phyloP scores from a whole-genome alignment of 2,113 vertebrate species.

The Lota lota region DNA sequence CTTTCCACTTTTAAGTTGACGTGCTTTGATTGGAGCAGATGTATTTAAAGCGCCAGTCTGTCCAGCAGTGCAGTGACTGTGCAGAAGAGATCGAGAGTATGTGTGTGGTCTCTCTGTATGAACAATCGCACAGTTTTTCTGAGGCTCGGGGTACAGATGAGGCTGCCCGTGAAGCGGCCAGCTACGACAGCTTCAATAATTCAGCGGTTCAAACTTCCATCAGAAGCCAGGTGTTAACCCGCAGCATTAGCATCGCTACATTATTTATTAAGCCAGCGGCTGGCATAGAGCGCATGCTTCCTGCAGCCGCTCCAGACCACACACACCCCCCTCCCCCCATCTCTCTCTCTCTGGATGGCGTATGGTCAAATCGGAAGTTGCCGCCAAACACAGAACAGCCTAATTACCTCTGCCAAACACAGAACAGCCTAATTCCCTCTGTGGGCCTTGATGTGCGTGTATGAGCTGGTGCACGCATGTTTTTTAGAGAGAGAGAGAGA shows the following conservation, averaged over 20 bases:
- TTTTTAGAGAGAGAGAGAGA: too few species aligned
- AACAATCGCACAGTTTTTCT: constrained; percentile 40
- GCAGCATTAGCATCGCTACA: constrained; percentile 74
- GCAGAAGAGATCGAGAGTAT: too few species aligned
- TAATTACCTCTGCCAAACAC: constrained; percentile 9
- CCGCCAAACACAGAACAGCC: constrained; percentile 8
- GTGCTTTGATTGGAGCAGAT: constrained; percentile 29
- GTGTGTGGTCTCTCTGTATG: not conserved
- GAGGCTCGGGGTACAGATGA: constrained; percentile 49
- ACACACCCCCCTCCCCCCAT: too few species aligned
- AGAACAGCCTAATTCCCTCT: not conserved
- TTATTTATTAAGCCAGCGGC: constrained; percentile 77
- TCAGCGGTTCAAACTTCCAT: constrained; percentile 75
- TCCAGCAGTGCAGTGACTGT: too few species aligned
- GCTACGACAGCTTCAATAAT: constrained; percentile 80
- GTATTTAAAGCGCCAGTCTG: not conserved
- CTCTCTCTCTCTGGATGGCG: constrained; percentile 32
- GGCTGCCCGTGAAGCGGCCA: constrained; percentile 63
- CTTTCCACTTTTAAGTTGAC: constrained; percentile 24
- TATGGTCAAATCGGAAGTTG: constrained; percentile 52
- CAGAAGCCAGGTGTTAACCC: constrained; percentile 73
- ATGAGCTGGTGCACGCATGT: constrained; percentile 7
- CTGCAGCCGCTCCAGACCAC: constrained; percentile 42
- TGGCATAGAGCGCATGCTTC: constrained; percentile 61
- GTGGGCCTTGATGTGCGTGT: not conserved